Evolutionary conservation across 2,113 vertebrate genomes (phyloP), one percentile per base, ranked within the genome.

Genomic region (Antennarius striatus): DNA sequence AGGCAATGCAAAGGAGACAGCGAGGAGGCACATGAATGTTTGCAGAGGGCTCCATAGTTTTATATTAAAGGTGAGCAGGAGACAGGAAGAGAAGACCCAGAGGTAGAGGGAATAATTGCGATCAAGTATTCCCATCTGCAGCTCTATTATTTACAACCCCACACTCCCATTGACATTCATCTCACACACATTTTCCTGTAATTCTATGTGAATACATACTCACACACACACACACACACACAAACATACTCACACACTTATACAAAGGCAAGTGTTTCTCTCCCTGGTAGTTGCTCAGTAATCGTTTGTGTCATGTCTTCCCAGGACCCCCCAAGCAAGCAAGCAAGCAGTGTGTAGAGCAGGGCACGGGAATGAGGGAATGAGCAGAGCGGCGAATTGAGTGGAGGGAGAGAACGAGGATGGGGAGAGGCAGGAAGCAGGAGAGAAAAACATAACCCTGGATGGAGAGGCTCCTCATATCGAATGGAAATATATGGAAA

Each of bases 401-500:
- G 77, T 66, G 79, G 60, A 73, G 77, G 63, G 63, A 80, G 64
- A 67, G 71, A 58, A 68, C 43, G 79, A 78, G 64, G 75, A 79
- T 52, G 53, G 84, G 60, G 70, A 75, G 75, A 81, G 83, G 80
- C 82, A 88, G 82, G 85, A 85, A 82, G 74, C 72, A 66, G 72
- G 68, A 76, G 82, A 82, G 86, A 79, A 82, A 88, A 83, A 89
- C 82, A 87, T 83, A 86, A 82, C 77, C 86, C 83, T 86, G 86
- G 80, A 86, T 87, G 79, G 80, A 85, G 81, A 86, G 83, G 66
- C 80, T 81, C 80, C 88, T 90, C 86, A 89, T 88, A 89, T 85
- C 66, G 58, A 90, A 90, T 91, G 89, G 85, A 91, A 91, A 91
- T 90, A 85, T 91, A 91, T 90, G 89, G 86, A 91, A 89, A 91